These are phyloP conservation scores for Phrixothrix hirtus DNA, from an alignment of 2,888 invertebrate species.

Conservation along the genomic window DNA sequence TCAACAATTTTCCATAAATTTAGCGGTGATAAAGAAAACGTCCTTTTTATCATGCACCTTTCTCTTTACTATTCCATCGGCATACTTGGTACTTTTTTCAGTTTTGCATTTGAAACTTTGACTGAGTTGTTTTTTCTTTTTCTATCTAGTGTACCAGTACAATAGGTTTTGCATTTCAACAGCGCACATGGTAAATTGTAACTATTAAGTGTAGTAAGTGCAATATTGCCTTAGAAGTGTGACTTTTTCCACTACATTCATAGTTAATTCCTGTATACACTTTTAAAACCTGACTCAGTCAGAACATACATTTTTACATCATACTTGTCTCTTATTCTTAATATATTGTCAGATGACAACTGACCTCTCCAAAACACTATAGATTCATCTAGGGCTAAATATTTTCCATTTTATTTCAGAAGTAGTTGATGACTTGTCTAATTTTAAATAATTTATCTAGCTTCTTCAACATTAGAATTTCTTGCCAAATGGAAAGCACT, in stretches of 20 bases:
- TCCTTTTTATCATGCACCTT: conserved; percentile 37
- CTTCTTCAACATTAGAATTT: background rate
- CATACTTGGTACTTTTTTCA: background rate
- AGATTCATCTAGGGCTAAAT: too few species aligned
- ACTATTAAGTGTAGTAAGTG: conserved; percentile 28
- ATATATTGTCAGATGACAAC: conserved; percentile 35
- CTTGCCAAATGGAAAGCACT: conserved; percentile 5
- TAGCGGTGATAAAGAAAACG: conserved; percentile 31
- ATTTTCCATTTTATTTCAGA: conserved; percentile 25
- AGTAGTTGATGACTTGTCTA: conserved; percentile 7
- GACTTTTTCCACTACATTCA: conserved; percentile 33
- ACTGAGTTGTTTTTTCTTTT: conserved; percentile 29
- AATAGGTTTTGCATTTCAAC: conserved; percentile 31
- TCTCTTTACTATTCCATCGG: conserved; percentile 16
- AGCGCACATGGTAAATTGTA: conserved; percentile 22
- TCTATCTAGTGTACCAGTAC: conserved; percentile 31
- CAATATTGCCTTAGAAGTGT: conserved; percentile 34
- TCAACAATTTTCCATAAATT: conserved; percentile 27
- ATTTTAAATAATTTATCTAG: conserved; percentile 16
- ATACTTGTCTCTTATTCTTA: conserved; percentile 35
- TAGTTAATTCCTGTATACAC: conserved; percentile 10
- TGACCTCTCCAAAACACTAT: conserved; percentile 36
- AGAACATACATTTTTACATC: conserved; percentile 39
- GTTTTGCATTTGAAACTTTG: conserved; percentile 16
- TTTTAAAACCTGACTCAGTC: conserved; percentile 27